A percentile compares a stretch with the other conserved stretches of the same genome.
These are phyloP conservation scores for Epinotia brunnichana DNA, from an alignment of 2,888 invertebrate species.

Conservation along the genomic window DNA sequence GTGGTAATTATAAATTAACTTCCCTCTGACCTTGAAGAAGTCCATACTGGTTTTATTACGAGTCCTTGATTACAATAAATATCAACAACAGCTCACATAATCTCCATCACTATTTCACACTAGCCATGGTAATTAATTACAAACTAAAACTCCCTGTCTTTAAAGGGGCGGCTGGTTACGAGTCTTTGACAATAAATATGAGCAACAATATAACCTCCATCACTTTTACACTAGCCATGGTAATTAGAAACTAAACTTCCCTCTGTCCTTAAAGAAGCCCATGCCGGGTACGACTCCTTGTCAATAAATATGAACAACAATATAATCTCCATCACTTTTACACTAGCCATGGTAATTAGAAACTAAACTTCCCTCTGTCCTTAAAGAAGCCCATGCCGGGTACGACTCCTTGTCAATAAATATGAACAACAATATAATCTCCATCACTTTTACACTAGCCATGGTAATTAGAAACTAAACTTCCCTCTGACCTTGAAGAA, in stretches of 20 bases:
- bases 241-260: slow-evolving; percentile 85
- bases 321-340: not conserved
- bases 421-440: not conserved
- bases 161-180: not conserved
- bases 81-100: not conserved
- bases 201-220: not conserved
- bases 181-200: slow-evolving; percentile 64
- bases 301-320: slow-evolving; percentile 54
- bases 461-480: slow-evolving; percentile 87
- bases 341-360: slow-evolving; percentile 72
- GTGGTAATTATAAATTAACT: slow-evolving; percentile 79
- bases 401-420: slow-evolving; percentile 65
- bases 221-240: not conserved
- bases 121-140: slow-evolving; percentile 69
- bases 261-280: not conserved
- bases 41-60: not conserved
- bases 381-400: not conserved
- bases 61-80: not conserved
- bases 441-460: not conserved
- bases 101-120: not conserved
- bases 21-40: not conserved
- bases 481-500: slow-evolving; percentile 94
- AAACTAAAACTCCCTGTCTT: slow-evolving; percentile 64
- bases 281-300: slow-evolving; percentile 55
- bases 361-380: slow-evolving; percentile 75